Conservation (phyloP, 2,888 invertebrate genomes). For the Lycocerus yunnanus region DNA sequence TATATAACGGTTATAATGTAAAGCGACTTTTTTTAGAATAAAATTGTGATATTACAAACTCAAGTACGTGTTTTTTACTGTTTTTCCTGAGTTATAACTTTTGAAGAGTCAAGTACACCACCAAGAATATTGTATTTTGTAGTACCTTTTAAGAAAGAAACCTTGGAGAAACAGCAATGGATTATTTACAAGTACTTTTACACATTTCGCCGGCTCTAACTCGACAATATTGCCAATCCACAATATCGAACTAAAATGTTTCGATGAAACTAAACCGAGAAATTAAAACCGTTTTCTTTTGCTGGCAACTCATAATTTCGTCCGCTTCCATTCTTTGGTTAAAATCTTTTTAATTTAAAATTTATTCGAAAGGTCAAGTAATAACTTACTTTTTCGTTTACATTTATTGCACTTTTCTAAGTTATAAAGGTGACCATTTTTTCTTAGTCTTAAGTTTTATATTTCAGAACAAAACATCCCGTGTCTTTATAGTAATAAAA, state of each 20-base stretch:
- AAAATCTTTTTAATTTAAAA: background rate
- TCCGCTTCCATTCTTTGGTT: background rate
- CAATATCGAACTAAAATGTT: background rate
- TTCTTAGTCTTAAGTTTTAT: slow-evolving; percentile 14
- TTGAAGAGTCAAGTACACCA: slow-evolving; percentile 35
- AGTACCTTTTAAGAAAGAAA: slow-evolving; percentile 37
- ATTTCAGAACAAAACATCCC: slow-evolving; percentile 14
- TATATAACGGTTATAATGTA: slow-evolving; percentile 35
- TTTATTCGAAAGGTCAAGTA: background rate
- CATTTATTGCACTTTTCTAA: background rate
- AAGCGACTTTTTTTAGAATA: slow-evolving; percentile 34
- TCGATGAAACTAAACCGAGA: background rate
- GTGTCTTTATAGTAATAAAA: slow-evolving; percentile 26
- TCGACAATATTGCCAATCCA: background rate
- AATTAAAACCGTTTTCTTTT: background rate
- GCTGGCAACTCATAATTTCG: background rate
- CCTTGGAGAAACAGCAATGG: slow-evolving; percentile 39
- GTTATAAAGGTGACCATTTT: slow-evolving; percentile 16
- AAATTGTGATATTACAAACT: slow-evolving; percentile 41
- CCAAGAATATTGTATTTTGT: slow-evolving; percentile 42
- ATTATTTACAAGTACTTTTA: slow-evolving; percentile 42
- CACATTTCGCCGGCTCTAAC: background rate
- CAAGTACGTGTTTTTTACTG: slow-evolving; percentile 36
- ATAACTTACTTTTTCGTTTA: background rate
- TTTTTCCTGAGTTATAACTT: slow-evolving; percentile 36